These are phyloP conservation scores for Leptinotarsa defecta DNA, from an alignment of 1,140 invertebrate genomes.

Conservation along the genomic window DNA sequence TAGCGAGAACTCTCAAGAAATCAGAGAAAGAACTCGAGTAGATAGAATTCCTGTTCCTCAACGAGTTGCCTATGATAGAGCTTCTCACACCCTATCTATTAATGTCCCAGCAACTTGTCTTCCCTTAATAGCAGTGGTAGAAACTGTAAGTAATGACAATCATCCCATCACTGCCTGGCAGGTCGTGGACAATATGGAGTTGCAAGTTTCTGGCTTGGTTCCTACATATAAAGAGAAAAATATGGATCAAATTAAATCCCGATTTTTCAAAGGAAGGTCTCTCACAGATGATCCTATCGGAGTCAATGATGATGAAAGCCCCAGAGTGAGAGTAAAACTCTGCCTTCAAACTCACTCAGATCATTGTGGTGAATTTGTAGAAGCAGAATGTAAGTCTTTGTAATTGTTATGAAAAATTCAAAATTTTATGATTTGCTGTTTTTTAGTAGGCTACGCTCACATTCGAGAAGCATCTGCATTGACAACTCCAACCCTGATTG, in stretches of 20 bases:
- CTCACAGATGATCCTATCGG: slow-evolving; percentile 59
- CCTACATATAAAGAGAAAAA: slow-evolving; percentile 71
- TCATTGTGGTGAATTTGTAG: slow-evolving; percentile 80
- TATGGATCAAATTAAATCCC: slow-evolving; percentile 61
- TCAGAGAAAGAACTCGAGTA: slow-evolving; percentile 76
- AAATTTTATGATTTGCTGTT: slow-evolving; percentile 5
- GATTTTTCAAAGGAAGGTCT: slow-evolving; percentile 55
- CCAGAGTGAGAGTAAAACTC: slow-evolving; percentile 74
- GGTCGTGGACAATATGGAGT: slow-evolving; percentile 69
- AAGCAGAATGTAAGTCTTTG: slow-evolving; percentile 75
- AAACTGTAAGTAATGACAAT: slow-evolving; percentile 66
- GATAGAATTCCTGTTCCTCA: slow-evolving; percentile 81
- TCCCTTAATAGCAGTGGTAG: slow-evolving; percentile 72
- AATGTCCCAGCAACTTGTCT: slow-evolving; percentile 77
- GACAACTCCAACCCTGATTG: slow-evolving; percentile 77
- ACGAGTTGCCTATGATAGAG: slow-evolving; percentile 80
- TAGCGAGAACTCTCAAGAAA: slow-evolving; percentile 83
- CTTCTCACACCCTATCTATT: slow-evolving; percentile 73
- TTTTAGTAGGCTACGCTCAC: slow-evolving; percentile 76
- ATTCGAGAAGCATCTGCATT: slow-evolving; percentile 77
- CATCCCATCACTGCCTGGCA: slow-evolving; percentile 67
- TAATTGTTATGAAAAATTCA: background rate
- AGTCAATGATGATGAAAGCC: slow-evolving; percentile 65
- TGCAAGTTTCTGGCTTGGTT: slow-evolving; percentile 69
- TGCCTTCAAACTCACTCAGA: slow-evolving; percentile 77